Conservation (phyloP, 2,888 invertebrate genomes). For the Hirtodrosophila trivittata region DNA sequence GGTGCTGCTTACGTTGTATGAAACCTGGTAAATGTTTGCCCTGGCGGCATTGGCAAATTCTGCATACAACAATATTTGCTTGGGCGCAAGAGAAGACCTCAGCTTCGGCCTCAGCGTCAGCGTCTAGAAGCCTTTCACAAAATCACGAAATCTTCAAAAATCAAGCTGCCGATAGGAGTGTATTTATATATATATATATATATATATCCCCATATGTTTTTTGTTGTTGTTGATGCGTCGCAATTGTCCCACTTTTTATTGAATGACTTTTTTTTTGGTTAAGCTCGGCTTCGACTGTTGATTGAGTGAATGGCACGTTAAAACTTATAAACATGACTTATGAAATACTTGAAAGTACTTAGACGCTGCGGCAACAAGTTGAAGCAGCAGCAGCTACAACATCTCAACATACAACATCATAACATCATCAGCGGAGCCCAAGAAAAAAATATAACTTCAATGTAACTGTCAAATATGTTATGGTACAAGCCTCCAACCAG, state of each 20-base stretch:
- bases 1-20: slow-evolving; percentile 8
- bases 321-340: slow-evolving; percentile 78
- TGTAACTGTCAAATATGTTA: slow-evolving; percentile 71
- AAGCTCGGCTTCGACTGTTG: slow-evolving; percentile 47
- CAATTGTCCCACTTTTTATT: slow-evolving; percentile 79
- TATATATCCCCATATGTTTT: neutral
- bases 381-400: slow-evolving; percentile 51
- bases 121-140: slow-evolving; percentile 78
- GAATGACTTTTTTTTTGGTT: slow-evolving; percentile 68
- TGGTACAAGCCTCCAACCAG: slow-evolving; percentile 18
- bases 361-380: slow-evolving; percentile 33
- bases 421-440: slow-evolving; percentile 40
- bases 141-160: slow-evolving; percentile 76
- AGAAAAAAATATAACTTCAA: slow-evolving; percentile 34
- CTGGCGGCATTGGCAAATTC: slow-evolving; percentile 68
- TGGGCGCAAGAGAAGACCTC: slow-evolving; percentile 52
- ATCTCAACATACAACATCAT: slow-evolving; percentile 30
- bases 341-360: slow-evolving; percentile 72
- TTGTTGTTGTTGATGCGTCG: slow-evolving; percentile 51
- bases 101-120: too few species aligned
- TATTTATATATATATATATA: neutral
- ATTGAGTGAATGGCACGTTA: slow-evolving; percentile 78
- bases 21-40: slow-evolving; percentile 68
- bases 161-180: slow-evolving; percentile 68
- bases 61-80: slow-evolving; percentile 69